These are phyloP conservation scores for Nomada goodeniana DNA, from an alignment of 2,888 invertebrate genomes.

Conservation along the genomic window DNA sequence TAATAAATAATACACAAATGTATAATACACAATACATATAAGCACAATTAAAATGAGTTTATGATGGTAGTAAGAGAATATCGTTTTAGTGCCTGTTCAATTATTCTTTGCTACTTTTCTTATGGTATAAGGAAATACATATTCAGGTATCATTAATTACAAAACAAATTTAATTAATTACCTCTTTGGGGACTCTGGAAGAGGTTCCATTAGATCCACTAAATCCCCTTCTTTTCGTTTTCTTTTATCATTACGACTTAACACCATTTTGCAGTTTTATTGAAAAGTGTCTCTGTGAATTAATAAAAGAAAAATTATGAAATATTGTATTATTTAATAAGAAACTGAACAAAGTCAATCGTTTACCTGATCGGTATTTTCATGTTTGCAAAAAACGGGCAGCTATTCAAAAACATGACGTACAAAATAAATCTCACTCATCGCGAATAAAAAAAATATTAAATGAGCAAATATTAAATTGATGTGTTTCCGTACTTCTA, in stretches of 20 bases:
- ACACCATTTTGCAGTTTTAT: constrained; percentile 78
- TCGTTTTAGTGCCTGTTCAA: background rate
- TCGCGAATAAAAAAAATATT: constrained; percentile 10
- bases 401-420: constrained; percentile 4
- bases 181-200: constrained; percentile 82
- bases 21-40: constrained; percentile 37
- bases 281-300: constrained; percentile 20
- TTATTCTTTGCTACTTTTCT: too few species aligned
- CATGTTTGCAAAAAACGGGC: constrained; percentile 36
- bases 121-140: background rate
- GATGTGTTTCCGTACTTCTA: background rate
- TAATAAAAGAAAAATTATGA: constrained; percentile 6
- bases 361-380: constrained; percentile 40
- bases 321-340: constrained; percentile 9
- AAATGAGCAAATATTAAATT: constrained; percentile 14
- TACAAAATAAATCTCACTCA: background rate
- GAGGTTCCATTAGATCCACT: constrained; percentile 83
- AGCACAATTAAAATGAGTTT: background rate
- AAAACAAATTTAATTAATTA: constrained; percentile 48
- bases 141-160: background rate
- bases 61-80: constrained; percentile 8
- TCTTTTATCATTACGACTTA: constrained; percentile 82
- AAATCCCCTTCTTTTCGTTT: constrained; percentile 83
- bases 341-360: background rate
- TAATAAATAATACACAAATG: constrained; percentile 60